Evolutionary conservation across 23 tunicate genomes (phyloP).

Genomic region (Corella eumyota): DNA sequence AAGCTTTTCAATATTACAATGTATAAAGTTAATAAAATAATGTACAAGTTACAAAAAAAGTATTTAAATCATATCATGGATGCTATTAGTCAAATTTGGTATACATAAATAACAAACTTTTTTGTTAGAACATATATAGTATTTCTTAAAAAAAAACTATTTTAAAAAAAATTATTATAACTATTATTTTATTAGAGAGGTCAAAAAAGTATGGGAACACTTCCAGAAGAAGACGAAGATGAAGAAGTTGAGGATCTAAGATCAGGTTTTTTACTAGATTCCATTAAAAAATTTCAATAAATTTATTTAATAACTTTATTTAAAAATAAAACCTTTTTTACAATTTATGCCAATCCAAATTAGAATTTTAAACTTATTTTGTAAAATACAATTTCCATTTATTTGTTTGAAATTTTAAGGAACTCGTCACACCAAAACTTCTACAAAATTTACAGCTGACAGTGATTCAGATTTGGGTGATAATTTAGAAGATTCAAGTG

Average conservation of each 20-base stretch:
- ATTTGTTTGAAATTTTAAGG: neutral
- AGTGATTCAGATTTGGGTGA: neutral
- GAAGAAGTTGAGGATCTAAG: slow-evolving; percentile 38
- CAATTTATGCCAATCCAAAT: neutral
- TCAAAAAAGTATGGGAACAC: slow-evolving; percentile 60
- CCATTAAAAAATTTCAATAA: too few relatives aligned
- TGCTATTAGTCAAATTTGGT: too few relatives aligned
- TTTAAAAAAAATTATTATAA: neutral
- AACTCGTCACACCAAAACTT: neutral
- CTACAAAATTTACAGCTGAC: neutral
- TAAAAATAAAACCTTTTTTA: too few relatives aligned
- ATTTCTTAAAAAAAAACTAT: neutral
- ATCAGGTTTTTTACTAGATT: slow-evolving; percentile 35
- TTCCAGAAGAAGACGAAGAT: slow-evolving; percentile 82
- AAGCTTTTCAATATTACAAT: neutral
- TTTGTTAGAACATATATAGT: too few relatives aligned
- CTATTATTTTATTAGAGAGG: slow-evolving; percentile 3
- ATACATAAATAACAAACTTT: too few relatives aligned
- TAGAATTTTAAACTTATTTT: neutral
- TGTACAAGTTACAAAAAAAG: neutral
- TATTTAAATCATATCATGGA: too few relatives aligned
- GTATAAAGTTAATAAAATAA: neutral
- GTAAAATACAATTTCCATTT: neutral
- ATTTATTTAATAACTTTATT: too few relatives aligned
- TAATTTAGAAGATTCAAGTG: neutral